These are phyloP conservation scores for Nephrotoma flavescens DNA, from an alignment of 2,888 invertebrate species.

Conservation along the genomic window DNA sequence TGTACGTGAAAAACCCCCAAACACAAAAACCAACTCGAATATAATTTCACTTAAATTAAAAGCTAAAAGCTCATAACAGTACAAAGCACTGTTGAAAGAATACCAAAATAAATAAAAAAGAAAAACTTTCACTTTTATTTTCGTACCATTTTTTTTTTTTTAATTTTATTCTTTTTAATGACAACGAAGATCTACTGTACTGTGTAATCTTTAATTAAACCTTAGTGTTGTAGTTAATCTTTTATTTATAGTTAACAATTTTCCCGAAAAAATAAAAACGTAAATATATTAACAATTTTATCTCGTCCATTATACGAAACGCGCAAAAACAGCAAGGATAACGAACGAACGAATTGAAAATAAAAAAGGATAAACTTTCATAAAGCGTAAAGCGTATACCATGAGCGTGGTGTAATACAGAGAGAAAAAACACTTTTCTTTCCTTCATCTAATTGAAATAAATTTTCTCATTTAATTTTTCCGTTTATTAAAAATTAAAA, in stretches of 20 bases:
- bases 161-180: background rate
- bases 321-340: background rate
- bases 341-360: background rate
- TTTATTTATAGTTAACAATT: background rate
- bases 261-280: background rate
- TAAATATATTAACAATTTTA: background rate
- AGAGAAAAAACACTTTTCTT: background rate
- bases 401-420: background rate
- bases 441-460: background rate
- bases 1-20: background rate
- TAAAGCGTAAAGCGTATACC: background rate
- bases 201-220: background rate
- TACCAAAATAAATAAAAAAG: background rate
- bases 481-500: background rate
- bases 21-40: background rate
- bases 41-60: background rate
- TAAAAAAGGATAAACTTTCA: background rate
- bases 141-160: background rate
- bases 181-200: background rate
- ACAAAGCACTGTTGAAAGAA: background rate
- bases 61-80: background rate
- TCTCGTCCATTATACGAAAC: background rate
- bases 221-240: background rate
- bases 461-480: background rate
- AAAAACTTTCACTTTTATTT: background rate